Evolutionary conservation across 2,888 invertebrate genomes (phyloP).

Genomic region (Oscheius sp.): DNA sequence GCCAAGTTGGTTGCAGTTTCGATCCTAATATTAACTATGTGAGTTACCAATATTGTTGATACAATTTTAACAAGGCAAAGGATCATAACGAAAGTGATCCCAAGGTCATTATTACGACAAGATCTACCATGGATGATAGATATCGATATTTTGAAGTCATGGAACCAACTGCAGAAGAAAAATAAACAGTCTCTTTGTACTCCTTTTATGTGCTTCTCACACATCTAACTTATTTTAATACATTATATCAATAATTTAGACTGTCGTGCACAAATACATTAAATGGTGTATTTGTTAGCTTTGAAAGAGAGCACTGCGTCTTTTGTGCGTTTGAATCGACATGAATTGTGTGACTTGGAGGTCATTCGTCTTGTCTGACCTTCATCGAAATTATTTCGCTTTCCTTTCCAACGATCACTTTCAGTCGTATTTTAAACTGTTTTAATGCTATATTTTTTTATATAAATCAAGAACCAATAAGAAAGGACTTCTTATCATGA

Average conservation of each 20-base stretch:
- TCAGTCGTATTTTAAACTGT: neutral
- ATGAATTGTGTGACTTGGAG: no score
- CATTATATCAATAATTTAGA: neutral
- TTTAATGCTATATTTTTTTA: no score
- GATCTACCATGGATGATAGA: neutral
- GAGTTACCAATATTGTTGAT: neutral
- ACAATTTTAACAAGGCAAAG: neutral
- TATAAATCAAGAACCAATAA: no score
- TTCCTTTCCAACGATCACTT: neutral
- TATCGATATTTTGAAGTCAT: conserved; percentile 18
- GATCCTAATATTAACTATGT: conserved; percentile 48
- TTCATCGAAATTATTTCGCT: conserved; percentile 18
- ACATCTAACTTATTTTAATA: neutral
- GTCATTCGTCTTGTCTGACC: conserved; percentile 12
- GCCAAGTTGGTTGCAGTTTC: conserved; percentile 75
- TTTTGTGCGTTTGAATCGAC: no score
- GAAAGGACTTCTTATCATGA: neutral
- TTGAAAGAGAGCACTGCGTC: no score
- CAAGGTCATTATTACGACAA: conserved; percentile 7
- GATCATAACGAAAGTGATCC: conserved; percentile 1
- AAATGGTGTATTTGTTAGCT: neutral
- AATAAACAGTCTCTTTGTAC: no score
- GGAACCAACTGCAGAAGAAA: no score
- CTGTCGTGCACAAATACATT: neutral
- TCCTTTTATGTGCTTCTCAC: neutral